phyloP scores from a whole-genome alignment of 1,140 invertebrate species.

The Cydia splendana region DNA sequence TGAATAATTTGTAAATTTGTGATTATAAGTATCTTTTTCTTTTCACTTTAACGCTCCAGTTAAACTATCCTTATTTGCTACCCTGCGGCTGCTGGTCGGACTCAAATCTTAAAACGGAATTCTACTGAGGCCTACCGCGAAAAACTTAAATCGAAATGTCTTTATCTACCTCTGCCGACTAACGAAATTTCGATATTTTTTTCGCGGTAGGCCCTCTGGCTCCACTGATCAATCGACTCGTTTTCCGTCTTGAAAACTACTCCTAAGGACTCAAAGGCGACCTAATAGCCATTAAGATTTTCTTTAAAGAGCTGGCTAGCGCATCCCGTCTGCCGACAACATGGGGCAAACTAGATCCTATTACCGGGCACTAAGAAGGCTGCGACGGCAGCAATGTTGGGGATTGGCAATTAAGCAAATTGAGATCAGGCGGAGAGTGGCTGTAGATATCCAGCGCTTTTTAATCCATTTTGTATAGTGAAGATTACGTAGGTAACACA shows the following conservation, averaged over 20 bases:
- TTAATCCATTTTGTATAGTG: neutral
- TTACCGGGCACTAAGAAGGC: neutral
- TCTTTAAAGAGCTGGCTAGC: constrained; percentile 17
- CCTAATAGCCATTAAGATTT: constrained; percentile 12
- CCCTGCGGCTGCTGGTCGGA: too few relatives aligned
- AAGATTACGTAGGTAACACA: neutral
- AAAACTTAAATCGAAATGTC: too few relatives aligned
- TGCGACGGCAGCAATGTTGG: neutral
- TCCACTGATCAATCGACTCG: neutral
- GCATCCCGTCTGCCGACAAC: neutral
- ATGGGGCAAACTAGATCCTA: constrained; percentile 1
- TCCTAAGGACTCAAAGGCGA: constrained; percentile 9
- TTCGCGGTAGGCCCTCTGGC: too few relatives aligned
- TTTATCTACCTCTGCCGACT: too few relatives aligned
- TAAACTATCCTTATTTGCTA: too few relatives aligned
- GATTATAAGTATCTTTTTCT: too few relatives aligned
- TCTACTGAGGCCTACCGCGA: too few relatives aligned
- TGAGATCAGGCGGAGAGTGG: constrained; percentile 7
- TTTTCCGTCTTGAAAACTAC: neutral
- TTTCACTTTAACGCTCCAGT: too few relatives aligned
- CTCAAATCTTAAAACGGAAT: too few relatives aligned
- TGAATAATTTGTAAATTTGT: too few relatives aligned
- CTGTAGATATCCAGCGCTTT: neutral
- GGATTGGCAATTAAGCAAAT: constrained; percentile 30
- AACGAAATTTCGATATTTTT: too few relatives aligned